Evolutionary conservation across 2,797 vertebrate genomes (phyloP).

Genomic region (Chanos chanos): DNA sequence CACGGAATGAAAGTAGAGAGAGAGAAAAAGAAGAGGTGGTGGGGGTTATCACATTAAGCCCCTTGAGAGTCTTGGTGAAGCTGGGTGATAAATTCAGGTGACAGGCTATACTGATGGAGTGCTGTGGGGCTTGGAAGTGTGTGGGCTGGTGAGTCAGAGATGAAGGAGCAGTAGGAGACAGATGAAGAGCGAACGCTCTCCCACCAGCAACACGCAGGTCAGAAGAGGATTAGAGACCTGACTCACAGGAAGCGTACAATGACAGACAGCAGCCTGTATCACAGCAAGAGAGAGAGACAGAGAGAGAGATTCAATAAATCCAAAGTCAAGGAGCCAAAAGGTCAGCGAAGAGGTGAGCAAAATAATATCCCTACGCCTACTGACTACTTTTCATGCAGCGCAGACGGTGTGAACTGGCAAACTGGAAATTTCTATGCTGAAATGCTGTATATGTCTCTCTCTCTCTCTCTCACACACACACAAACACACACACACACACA

Average conservation of each 20-base stretch:
- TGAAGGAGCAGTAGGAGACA: not conserved
- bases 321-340: not conserved
- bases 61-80: too few relatives aligned
- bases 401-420: not conserved
- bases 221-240: constrained; percentile 23
- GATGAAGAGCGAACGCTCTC: too few relatives aligned
- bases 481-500: too few relatives aligned
- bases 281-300: too few relatives aligned
- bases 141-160: constrained; percentile 3
- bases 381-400: not conserved
- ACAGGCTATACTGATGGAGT: not conserved
- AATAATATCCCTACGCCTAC: constrained; percentile 3
- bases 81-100: not conserved
- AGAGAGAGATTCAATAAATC: not conserved
- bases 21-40: not conserved
- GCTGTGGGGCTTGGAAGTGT: not conserved
- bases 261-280: constrained; percentile 7
- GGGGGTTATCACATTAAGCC: too few relatives aligned
- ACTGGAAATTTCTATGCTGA: not conserved
- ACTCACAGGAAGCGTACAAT: constrained; percentile 10
- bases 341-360: constrained; percentile 6
- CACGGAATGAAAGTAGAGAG: not conserved
- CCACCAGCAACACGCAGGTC: constrained; percentile 38
- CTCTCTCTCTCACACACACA: too few relatives aligned
- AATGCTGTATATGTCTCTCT: too few relatives aligned